Conservation (phyloP, 1,140 invertebrate species). For the Caenorhabditis elegans region DNA sequence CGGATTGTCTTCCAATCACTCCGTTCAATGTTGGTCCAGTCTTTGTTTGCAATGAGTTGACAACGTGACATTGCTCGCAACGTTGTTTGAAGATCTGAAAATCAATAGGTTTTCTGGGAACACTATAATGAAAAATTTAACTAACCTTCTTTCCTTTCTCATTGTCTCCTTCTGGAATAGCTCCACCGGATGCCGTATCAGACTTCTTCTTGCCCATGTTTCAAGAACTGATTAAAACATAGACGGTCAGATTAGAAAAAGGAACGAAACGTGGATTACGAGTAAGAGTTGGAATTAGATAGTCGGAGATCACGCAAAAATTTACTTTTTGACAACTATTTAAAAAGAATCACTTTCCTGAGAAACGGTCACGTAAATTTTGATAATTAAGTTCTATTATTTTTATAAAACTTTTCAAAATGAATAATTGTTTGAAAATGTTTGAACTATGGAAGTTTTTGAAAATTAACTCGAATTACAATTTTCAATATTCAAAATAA, state of each 20-base stretch:
- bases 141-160: constrained; percentile 87
- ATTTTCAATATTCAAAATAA: not conserved
- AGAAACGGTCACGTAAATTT: no score
- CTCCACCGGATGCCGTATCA: constrained; percentile 32
- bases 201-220: constrained; percentile 36
- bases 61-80: constrained; percentile 97
- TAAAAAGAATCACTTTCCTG: no score
- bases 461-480: no score
- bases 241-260: not conserved
- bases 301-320: no score
- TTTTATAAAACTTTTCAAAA: no score
- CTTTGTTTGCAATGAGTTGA: constrained; percentile 75
- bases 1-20: constrained; percentile 89
- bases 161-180: constrained; percentile 74
- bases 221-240: not conserved
- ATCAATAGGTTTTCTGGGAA: not conserved
- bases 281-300: no score
- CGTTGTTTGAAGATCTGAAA: constrained; percentile 81
- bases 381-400: no score
- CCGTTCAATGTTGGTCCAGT: constrained; percentile 91
- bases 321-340: no score
- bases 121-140: not conserved
- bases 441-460: no score
- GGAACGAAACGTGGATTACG: not conserved
- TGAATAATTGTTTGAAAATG: no score